Base-by-base conservation (phyloP, 2,113 vertebrate species). In the Castor canadensis region DNA sequence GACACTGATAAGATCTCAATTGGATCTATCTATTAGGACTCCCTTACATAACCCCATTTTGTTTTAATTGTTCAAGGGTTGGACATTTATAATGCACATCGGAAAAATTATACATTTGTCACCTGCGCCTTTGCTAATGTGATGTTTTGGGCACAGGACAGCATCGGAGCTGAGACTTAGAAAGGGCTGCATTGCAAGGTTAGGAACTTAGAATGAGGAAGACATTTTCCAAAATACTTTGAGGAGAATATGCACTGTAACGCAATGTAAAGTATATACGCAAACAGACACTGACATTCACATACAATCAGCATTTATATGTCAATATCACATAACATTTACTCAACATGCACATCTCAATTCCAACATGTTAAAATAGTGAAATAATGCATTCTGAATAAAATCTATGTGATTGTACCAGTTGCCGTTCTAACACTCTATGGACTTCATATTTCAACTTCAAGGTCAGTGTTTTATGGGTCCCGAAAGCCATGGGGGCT, bases 171-270 rank as follows among this genome's bases (percentile, higher is more conserved):
- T 11, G 56, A 89, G 32, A 64, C 16, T 85, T 49, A 66, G 66
- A 93, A 60, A 0, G 60, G 19, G 13, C 0, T 0, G 16, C 35
- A 11, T 15, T 62, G 8, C 82, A 94, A 89, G 58, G 7, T 49
- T 6, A 66, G 79, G 3, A 16, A 77, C 80, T 95, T 49, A 1
- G 0, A 0, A 0, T 3, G 17, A 3, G 38, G 71, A 72, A 5
- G 64, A 85, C 80, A 52, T 2, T 9, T 9, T 69, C 13, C 0
- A 0, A 92, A 43, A 83, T 0, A 17, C 64, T 81, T 84, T 82
- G 69, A 87, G 47, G 81, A 91, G 12, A 1, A 1, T 76, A 58
- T 17, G 8, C 28, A 19, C 56, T 3, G 2, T 12, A 73, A 60
- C 32, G 54, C 22, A 26, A 54, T 5, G 12, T 45, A 28, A 56